These are phyloP conservation scores for Andricus curvator DNA, from an alignment of 2,888 invertebrate genomes.

Conservation along the genomic window DNA sequence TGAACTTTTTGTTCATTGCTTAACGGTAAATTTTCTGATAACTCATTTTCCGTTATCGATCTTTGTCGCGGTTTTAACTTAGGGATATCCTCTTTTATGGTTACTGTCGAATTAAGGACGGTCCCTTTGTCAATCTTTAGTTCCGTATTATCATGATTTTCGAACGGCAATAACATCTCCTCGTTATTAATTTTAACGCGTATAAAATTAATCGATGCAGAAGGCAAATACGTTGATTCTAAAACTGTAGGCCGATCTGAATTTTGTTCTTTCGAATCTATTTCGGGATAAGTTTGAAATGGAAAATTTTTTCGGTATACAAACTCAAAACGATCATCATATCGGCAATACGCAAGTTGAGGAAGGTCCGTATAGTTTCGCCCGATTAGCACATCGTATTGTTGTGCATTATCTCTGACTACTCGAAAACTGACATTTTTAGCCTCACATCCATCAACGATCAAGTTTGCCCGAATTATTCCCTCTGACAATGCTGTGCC, in stretches of 20 bases:
- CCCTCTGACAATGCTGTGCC: too few species aligned
- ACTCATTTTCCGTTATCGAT: neutral
- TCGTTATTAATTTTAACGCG: neutral
- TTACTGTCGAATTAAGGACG: neutral
- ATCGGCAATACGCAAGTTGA: conserved; percentile 10
- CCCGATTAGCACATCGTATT: conserved; percentile 17
- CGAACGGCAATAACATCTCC: neutral
- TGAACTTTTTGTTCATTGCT: neutral
- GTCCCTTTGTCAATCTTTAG: neutral
- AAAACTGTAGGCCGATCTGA: neutral
- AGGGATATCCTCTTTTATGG: neutral
- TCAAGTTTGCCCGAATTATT: too few species aligned
- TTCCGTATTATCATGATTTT: neutral
- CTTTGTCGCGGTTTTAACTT: neutral
- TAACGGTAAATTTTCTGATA: neutral
- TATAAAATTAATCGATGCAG: conserved; percentile 4
- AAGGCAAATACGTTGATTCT: neutral
- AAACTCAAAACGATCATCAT: conserved; percentile 31
- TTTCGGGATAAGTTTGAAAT: neutral
- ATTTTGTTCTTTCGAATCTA: neutral
- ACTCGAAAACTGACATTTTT: conserved; percentile 6
- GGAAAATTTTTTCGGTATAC: neutral
- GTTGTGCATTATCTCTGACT: conserved; percentile 16
- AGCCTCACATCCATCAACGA: too few species aligned
- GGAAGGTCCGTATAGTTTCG: conserved; percentile 41